Percentiles rank a stretch among this genome's conserved stretches.
These are phyloP conservation scores for Cryptophagus acutangulus DNA, from an alignment of 2,888 invertebrate species.

Conservation along the genomic window DNA sequence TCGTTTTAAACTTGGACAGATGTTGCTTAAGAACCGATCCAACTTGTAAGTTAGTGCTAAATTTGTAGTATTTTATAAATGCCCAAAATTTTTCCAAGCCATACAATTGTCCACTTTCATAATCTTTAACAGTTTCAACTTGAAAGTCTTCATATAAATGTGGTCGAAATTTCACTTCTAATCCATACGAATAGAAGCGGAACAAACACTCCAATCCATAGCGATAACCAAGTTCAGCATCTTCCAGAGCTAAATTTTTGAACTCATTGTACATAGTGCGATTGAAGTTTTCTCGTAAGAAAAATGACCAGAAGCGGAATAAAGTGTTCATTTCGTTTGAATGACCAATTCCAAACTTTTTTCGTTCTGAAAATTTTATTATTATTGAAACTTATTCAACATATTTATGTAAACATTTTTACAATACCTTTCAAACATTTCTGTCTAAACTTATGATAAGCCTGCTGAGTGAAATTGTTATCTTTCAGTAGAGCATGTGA, in stretches of 20 bases:
- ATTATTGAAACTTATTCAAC: too few relatives aligned
- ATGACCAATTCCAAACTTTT: constrained; percentile 86
- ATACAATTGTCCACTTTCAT: constrained; percentile 90
- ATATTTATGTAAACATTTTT: too few relatives aligned
- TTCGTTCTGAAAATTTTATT: constrained; percentile 78
- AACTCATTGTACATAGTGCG: constrained; percentile 98
- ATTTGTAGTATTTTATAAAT: constrained; percentile 93
- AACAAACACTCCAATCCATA: constrained; percentile 84
- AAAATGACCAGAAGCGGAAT: constrained; percentile 99
- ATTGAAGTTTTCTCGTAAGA: constrained; percentile 96
- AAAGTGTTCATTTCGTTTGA: constrained; percentile 99
- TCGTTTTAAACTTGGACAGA: constrained; percentile 74
- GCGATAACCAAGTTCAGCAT: constrained; percentile 84
- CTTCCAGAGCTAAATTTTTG: constrained; percentile 85
- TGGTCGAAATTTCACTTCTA: constrained; percentile 94
- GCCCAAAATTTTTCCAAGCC: constrained; percentile 99
- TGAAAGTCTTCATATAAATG: constrained; percentile 95
- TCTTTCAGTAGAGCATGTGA: constrained; percentile 91
- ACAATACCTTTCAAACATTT: constrained; percentile 90
- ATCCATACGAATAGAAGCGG: constrained; percentile 96
- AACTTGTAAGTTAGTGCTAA: constrained; percentile 68
- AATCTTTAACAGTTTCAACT: constrained; percentile 83
- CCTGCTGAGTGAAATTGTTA: constrained; percentile 96
- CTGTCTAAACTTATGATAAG: constrained; percentile 93
- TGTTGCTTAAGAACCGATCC: constrained; percentile 67